These are phyloP conservation scores for Gonocerus acuteangulatus DNA, from an alignment of 2,888 invertebrate genomes.

Conservation along the genomic window DNA sequence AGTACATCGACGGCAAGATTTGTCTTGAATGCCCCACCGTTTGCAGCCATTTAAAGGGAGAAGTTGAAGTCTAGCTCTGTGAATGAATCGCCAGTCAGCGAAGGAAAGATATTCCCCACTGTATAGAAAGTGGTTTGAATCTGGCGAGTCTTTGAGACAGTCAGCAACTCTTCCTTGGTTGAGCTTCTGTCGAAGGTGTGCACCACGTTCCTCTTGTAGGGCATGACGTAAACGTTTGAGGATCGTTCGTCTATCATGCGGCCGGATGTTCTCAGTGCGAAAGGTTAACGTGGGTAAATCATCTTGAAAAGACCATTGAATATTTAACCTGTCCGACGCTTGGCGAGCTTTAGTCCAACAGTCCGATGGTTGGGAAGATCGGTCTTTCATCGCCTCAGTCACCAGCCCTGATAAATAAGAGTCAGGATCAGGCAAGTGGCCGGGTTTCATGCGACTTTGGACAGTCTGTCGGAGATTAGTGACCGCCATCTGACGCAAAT, in stretches of 20 bases:
- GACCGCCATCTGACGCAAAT: neutral
- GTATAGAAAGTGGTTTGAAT: constrained; percentile 31
- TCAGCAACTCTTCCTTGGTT: constrained; percentile 30
- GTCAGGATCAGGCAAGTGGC: neutral
- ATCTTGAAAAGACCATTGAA: neutral
- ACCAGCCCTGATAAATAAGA: too few species aligned
- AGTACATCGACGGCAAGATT: neutral
- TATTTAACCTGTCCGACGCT: neutral
- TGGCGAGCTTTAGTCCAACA: neutral
- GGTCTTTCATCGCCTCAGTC: too few species aligned
- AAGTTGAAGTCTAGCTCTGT: constrained; percentile 30
- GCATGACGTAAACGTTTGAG: neutral
- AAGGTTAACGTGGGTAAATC: neutral
- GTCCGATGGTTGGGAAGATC: neutral
- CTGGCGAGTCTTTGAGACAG: constrained; percentile 18
- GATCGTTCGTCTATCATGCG: neutral
- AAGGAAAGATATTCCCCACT: constrained; percentile 33
- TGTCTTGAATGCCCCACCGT: neutral
- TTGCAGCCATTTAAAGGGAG: neutral
- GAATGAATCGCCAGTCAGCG: constrained; percentile 40
- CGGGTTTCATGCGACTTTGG: neutral
- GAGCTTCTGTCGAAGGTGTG: constrained; percentile 9
- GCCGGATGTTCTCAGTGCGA: neutral
- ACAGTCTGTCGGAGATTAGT: neutral
- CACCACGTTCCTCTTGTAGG: neutral